These are phyloP conservation scores for Potamilus streckersoni DNA, from an alignment of 1,140 invertebrate genomes.

Conservation along the genomic window DNA sequence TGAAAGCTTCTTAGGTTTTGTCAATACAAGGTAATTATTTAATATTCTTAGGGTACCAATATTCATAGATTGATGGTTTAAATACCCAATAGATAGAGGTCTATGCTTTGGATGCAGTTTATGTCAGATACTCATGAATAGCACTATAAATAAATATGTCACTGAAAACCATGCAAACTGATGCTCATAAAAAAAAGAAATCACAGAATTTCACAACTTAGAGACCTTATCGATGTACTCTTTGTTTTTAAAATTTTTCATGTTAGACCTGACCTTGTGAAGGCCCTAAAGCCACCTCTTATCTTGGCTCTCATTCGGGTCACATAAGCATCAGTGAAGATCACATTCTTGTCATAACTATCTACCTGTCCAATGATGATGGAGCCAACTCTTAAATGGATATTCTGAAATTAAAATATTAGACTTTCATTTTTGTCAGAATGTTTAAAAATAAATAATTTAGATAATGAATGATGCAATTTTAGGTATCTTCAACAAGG, in stretches of 20 bases:
- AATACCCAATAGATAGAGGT: too few species aligned
- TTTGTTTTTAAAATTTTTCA: neutral
- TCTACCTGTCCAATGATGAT: conserved; percentile 88
- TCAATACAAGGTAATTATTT: too few species aligned
- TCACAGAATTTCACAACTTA: conserved; percentile 2
- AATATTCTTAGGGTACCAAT: too few species aligned
- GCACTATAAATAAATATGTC: neutral
- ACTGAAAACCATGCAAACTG: neutral
- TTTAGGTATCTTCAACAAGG: too few species aligned
- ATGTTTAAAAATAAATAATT: too few species aligned
- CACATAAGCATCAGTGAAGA: conserved; percentile 92
- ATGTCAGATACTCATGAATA: too few species aligned
- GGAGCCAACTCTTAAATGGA: conserved; percentile 82
- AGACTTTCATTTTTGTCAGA: neutral
- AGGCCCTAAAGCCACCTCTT: conserved; percentile 85
- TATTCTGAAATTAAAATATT: conserved; percentile 64
- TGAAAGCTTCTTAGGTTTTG: too few species aligned
- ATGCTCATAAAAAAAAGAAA: conserved; percentile 18
- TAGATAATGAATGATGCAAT: too few species aligned
- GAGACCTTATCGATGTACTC: neutral
- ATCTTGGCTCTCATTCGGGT: conserved; percentile 86
- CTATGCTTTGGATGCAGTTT: too few species aligned
- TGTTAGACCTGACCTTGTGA: conserved; percentile 71
- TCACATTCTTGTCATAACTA: conserved; percentile 81
- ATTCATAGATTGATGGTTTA: too few species aligned